phyloP scores from a whole-genome alignment of 2,113 vertebrate species.

The Lutjanus erythropterus region DNA sequence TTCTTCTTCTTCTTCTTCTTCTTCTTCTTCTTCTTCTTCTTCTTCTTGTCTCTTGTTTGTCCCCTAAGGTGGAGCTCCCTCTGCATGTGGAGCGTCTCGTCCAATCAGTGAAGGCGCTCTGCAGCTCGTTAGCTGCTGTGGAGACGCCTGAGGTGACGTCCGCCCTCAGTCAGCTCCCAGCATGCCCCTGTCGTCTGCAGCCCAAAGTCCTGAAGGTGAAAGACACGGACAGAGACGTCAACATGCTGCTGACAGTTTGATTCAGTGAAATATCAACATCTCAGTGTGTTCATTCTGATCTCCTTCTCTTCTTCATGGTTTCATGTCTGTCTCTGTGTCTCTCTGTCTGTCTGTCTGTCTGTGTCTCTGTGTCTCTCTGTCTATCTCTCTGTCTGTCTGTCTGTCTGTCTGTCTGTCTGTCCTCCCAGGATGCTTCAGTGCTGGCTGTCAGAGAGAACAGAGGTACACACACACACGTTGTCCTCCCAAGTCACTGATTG shows the following conservation, averaged over 20 bases:
- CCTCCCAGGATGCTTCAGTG: constrained; percentile 89
- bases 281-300: background rate
- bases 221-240: background rate
- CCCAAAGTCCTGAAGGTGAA: constrained; percentile 94
- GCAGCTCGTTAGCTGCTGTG: constrained; percentile 91
- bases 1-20: no score
- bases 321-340: background rate
- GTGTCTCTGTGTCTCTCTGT: no score
- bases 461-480: constrained; percentile 88
- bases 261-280: no score
- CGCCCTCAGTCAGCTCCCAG: constrained; percentile 94
- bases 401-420: constrained; percentile 5
- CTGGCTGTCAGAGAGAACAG: constrained; percentile 91
- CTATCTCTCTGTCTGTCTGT: constrained; percentile 5
- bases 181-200: constrained; percentile 95
- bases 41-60: no score
- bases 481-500: no score
- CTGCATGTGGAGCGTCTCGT: constrained; percentile 93
- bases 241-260: no score
- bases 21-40: no score
- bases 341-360: constrained; percentile 4
- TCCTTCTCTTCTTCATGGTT: background rate
- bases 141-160: constrained; percentile 93
- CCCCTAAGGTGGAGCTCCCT: constrained; percentile 86
- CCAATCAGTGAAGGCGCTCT: constrained; percentile 95